Conservation (phyloP, 2,888 invertebrate species). For the Nemapogon koenigi region DNA sequence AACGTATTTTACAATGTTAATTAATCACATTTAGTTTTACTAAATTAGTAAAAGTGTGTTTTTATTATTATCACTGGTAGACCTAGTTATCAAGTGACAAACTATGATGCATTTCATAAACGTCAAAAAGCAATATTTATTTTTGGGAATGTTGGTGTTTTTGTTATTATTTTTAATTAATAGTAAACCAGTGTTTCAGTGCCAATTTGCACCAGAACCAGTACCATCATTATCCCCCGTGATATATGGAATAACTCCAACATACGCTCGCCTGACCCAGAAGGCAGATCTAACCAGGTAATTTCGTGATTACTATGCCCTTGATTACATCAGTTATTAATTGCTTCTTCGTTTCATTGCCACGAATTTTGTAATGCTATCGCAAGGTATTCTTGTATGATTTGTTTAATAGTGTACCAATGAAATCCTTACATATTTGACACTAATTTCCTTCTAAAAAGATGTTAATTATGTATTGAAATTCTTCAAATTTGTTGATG, state of each 20-base stretch:
- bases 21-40: not conserved
- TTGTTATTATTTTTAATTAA: constrained; percentile 51
- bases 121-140: constrained; percentile 56
- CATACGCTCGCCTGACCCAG: constrained; percentile 86
- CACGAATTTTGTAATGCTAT: too few species aligned
- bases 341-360: too few species aligned
- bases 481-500: too few species aligned
- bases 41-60: not conserved
- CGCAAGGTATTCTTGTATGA: too few species aligned
- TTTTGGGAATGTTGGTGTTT: constrained; percentile 50
- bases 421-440: too few species aligned
- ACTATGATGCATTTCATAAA: constrained; percentile 52
- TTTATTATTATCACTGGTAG: too few species aligned
- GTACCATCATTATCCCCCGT: constrained; percentile 61
- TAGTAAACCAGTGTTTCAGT: constrained; percentile 47
- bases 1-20: not conserved
- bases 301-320: constrained; percentile 41
- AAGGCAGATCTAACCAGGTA: constrained; percentile 92
- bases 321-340: constrained; percentile 24
- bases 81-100: too few species aligned
- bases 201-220: constrained; percentile 38
- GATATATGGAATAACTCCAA: constrained; percentile 93
- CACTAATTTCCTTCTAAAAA: too few species aligned
- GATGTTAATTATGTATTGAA: too few species aligned
- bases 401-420: too few species aligned